Evolutionary conservation across 2,888 invertebrate species (phyloP).

Genomic region (Eupithecia inturbata): DNA sequence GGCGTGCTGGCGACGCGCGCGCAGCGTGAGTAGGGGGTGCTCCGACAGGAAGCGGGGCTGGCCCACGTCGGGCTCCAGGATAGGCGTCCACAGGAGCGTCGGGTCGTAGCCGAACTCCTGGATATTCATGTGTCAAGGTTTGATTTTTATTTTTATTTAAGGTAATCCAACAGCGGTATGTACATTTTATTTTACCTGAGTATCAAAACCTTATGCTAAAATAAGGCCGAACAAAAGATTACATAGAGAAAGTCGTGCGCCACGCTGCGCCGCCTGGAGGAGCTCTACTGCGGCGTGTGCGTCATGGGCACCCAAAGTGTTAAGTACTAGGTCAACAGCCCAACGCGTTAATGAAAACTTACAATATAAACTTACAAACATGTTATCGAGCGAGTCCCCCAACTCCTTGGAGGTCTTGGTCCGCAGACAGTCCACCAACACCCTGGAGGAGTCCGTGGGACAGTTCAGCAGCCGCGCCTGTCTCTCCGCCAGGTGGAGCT

Average conservation of each 20-base stretch:
- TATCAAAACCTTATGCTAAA: no score
- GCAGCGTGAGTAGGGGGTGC: conserved; percentile 85
- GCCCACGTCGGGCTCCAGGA: conserved; percentile 86
- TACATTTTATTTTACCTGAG: no score
- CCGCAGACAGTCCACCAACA: conserved; percentile 86
- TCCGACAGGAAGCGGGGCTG: conserved; percentile 86
- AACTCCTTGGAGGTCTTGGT: conserved; percentile 76
- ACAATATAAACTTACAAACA: conserved; percentile 82
- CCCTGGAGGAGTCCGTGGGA: conserved; percentile 78
- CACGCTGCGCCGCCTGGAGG: no score
- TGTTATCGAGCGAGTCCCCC: conserved; percentile 73
- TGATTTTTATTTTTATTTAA: no score
- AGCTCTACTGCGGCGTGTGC: no score
- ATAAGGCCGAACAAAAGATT: no score
- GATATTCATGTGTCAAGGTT: no score
- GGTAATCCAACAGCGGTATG: no score
- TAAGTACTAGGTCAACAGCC: no score
- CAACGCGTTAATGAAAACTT: no score
- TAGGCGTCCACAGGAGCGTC: conserved; percentile 84
- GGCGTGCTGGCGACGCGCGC: conserved; percentile 81
- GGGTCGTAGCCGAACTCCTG: conserved; percentile 85
- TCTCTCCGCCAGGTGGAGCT: conserved; percentile 84
- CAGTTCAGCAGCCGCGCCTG: conserved; percentile 86
- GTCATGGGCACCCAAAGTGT: no score
- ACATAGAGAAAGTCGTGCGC: no score